Evolutionary conservation across 2,797 vertebrate species (phyloP), one percentile per base, ranked within the genome.

Genomic region (Yasuhikotakia modesta): DNA sequence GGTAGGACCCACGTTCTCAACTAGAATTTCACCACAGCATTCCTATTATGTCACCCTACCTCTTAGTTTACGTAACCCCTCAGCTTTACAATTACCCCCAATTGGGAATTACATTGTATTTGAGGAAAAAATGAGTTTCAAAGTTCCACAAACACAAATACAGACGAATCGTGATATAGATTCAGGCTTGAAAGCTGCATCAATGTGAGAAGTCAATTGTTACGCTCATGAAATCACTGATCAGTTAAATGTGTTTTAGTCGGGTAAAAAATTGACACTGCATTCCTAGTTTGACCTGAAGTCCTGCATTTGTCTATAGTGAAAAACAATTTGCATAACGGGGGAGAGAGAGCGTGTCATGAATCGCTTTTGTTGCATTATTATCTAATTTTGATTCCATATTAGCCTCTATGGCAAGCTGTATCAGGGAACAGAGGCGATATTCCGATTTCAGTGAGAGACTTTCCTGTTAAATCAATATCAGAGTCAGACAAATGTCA

Each of bases 1-100:
- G 84, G 79, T 85, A 63, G 66, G 67, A 50, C 70, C 45, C 6
- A 8, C 57, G 43, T 73, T 72, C 46, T 68, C 69, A 57, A 67
- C 32, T 11, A 4, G 6, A 73, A 39, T 65, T 35, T 43, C 5
- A 16, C 13, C 30, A 22, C 39, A 22, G 3, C 10, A 24, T 70
- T 67, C 30, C 24, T 55, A 45, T 48, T 39, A 19, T 45, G 57
- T 68, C 12, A 13, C 11, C 17, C 17, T 43, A 16, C 6, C 8
- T 70, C 19, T n/a, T 61, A 60, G 53, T 69, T 19, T 12, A 11
- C 61, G 19, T 6, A 27, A 2, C 30, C 46, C 24, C 3, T n/a
- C 16, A 53, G 35, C 52, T 67, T 16, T 24, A 43, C 13, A 63
- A 24, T 8, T 61, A 43, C 21, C 22, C 3, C 21, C 46, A 76